These are phyloP conservation scores for Sisor rabdophorus DNA, from an alignment of 2,113 vertebrate species.

Conservation along the genomic window DNA sequence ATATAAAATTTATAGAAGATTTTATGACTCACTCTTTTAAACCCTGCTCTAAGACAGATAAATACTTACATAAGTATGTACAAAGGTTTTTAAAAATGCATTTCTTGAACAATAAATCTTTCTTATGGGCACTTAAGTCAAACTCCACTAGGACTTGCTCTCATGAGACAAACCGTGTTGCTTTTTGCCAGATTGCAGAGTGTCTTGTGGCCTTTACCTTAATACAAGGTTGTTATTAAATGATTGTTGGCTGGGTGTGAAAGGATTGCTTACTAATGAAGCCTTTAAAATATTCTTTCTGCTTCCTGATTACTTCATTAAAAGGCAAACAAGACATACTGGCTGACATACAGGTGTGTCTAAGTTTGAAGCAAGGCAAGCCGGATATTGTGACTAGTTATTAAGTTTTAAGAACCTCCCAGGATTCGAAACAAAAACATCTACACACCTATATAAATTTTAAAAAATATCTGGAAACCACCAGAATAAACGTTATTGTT, in stretches of 20 bases:
- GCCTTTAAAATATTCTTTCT: neutral
- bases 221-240: constrained; percentile 12
- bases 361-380: neutral
- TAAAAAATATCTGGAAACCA: neutral
- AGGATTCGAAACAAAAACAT: neutral
- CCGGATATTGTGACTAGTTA: neutral
- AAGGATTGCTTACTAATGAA: constrained; percentile 1
- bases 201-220: constrained; percentile 20
- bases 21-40: neutral
- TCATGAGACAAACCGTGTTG: constrained; percentile 23
- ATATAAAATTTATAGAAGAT: neutral
- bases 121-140: constrained; percentile 5
- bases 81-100: constrained; percentile 34
- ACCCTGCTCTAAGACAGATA: neutral
- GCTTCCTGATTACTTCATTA: constrained; percentile 18
- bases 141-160: neutral
- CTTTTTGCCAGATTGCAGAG: constrained; percentile 13
- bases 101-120: constrained; percentile 38
- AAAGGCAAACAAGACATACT: constrained; percentile 7
- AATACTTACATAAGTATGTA: constrained; percentile 9
- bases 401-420: neutral
- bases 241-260: constrained; percentile 6
- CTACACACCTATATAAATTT: neutral
- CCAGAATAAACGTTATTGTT: neutral
- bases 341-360: constrained; percentile 12